Evolutionary conservation across 2,113 vertebrate genomes (phyloP), one percentile per base, ranked within the genome.

Genomic region (Hippocampus barbouri): DNA sequence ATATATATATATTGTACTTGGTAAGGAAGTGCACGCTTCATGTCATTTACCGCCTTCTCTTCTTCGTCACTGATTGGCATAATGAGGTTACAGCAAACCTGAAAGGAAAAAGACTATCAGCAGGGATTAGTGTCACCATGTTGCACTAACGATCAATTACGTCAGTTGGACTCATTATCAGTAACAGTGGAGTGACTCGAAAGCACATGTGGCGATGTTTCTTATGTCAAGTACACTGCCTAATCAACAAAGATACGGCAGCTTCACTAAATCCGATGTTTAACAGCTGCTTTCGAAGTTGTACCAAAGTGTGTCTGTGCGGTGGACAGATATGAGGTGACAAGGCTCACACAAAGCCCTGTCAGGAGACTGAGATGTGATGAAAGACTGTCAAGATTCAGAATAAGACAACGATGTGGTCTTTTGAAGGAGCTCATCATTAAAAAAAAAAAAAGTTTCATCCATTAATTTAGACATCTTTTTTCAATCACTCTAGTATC

Each of bases 61-160:
- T 76, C 81, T 91, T 89, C 88, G 89, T 91, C 87, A 70, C 72
- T 92, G 91, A 92, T 90, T 93, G 90, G 89, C 92, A 91, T 90
- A 93, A 91, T 92, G 87, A 90, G 92, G 92, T 90, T 93, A 89
- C 83, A 79, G 75, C 65, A 65, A 80, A 83, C 86, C 90, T 87
- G 77, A 85, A 86, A 90, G 90, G 87, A 89, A 83, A 38, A 76
- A 82, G 82, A 73, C 83, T 84, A 89, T 93, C 91, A 89, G 80
- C 66, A 74, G 73, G 84, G 88, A 92, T 92, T 92, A 92, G 61
- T 83, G 73, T 92, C 89, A 91, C 63, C 27, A 72, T 23, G 67
- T 53, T 41, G 63, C 62, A 67, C 60, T 67, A 82, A 81, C 21
- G 12, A 85, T 85, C 80, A 83, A 66, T 72, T 80, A 77, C 75